Base-by-base conservation (phyloP, 1,140 invertebrate species). In the Acromyrmex heyeri region DNA sequence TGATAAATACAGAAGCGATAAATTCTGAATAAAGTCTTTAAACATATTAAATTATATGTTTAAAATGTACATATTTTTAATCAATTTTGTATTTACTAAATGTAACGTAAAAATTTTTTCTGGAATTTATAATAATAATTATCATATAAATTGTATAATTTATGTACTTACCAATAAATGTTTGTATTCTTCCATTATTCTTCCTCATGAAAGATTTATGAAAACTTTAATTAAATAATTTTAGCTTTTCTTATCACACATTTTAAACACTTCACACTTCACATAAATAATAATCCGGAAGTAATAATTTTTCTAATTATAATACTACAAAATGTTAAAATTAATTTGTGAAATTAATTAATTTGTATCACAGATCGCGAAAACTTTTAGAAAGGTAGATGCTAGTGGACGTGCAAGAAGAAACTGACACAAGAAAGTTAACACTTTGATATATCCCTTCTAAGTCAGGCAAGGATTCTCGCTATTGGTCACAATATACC, bases 381-480 rank as follows among this genome's bases (percentile, higher is more conserved):
- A 62, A 69, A 75, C 7, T 57, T 55, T 73, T 44, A 55, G 38
- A 34, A 61, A 62, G 30, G 7, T 62, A 59, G 55, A 57, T 16
- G 24, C 55, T 24, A 21, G 50, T 12, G 55, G 14, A 62, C 75
- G 53, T 76, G 27, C 85, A 61, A 88, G 48, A 62, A 30, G 61
- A 34, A 48, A 85, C 87, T 76, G 81, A 77, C 53, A 50, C 24
- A 34, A 53, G 76, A 79, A 86, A 88, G 65, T 88, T 88, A 48
- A 38, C 48, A 64, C 65, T 27, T 88, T 86, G 73, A 81, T 79
- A 70, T 73, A 72, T 57, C 53, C 50, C 81, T 64, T 48, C 34
- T 75, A 59, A 34, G 34, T 65, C 16, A 82, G 82, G 69, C 75
- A 92, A 93, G 90, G 86, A 83, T 76, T 92, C 92, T 91, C 86